Evolutionary conservation across 2,888 invertebrate genomes (phyloP), one percentile per base, ranked within the genome.

Genomic region (Phymatocera aterrima): DNA sequence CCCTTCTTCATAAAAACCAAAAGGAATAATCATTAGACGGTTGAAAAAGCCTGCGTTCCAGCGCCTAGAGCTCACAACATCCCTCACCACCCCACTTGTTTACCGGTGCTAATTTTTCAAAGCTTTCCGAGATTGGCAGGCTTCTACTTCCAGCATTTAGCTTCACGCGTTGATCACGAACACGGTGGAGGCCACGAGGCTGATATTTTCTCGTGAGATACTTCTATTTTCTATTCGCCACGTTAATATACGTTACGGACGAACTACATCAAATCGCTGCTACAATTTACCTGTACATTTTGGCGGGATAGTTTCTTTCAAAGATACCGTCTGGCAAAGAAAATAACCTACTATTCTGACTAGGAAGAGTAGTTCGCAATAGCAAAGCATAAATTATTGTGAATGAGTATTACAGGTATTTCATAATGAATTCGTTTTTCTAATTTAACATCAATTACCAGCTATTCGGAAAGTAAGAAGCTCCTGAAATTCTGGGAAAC

Each of bases 11-110:
- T 43, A 51, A 72, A 72, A 48, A 48, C 51, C 48, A 72, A 72
- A 72, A 72, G 72, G 72, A 72, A 72, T 72, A 72, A 72, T 72
- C 72, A 72, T 72, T 72, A 72, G 72, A 72, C 72, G 72, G 72
- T 72, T 72, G 72, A 51, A 72, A 72, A 72, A 72, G 72, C 51
- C 72, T 51, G 72, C 48, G 51, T 72, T n/a, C 51, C 48, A 72
- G 72, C 72, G n/a, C 51, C 72, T 48, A 72, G 34, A 51, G 72
- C 72, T 72, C 51, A 51, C 31, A 72, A 34, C 72, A 51, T 72
- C 72, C 72, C 72, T 72, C 51, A 51, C 48, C 72, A 51, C 72
- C 51, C 72, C 43, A 51, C 72, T 51, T 72, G 72, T 48, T 72
- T 72, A 51, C 72, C 51, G 51, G 48, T 28, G 72, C 72, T 72